A percentile compares a stretch with the other conserved stretches of the same genome.
These are phyloP conservation scores for Artibeus lituratus DNA, from an alignment of 2,797 vertebrate species.

Conservation along the genomic window DNA sequence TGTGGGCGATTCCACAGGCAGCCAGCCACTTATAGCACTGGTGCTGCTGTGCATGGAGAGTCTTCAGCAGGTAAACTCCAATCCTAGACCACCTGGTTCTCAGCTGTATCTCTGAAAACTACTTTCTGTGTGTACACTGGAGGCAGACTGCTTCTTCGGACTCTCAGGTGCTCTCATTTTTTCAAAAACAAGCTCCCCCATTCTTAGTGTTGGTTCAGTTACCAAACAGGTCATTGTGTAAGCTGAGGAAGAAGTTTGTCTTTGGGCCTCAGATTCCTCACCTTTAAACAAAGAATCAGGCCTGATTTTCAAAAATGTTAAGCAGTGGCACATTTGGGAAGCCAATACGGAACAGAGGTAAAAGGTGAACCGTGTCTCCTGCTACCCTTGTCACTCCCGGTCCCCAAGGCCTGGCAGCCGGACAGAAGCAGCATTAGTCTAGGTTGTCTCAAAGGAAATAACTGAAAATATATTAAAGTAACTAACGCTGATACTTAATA, in stretches of 20 bases:
- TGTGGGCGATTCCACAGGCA: not conserved
- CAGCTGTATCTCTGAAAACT: not conserved
- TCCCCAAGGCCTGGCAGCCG: not conserved
- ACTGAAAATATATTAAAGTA: not conserved
- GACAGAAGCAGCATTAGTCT: not conserved
- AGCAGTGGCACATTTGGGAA: not conserved
- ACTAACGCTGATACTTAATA: not conserved
- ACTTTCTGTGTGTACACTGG: not conserved
- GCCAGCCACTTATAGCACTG: too few species aligned
- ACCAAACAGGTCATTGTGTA: not conserved
- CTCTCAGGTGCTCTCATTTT: not conserved
- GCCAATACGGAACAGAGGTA: not conserved
- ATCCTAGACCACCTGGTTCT: not conserved
- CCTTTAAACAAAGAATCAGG: slow-evolving; percentile 7
- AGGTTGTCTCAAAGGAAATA: not conserved
- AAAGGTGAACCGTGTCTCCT: not conserved
- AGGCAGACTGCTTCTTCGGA: not conserved
- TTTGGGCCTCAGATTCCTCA: not conserved
- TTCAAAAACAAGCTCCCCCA: not conserved
- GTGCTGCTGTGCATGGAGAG: not conserved
- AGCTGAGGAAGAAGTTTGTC: not conserved
- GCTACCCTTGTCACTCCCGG: not conserved
- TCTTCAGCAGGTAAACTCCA: not conserved
- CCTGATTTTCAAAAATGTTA: not conserved
- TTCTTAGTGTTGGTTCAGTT: not conserved